Percentiles rank a stretch among this genome's conserved stretches.
phyloP scores from a whole-genome alignment of 2,888 invertebrate species.

The Vanessa cardui region DNA sequence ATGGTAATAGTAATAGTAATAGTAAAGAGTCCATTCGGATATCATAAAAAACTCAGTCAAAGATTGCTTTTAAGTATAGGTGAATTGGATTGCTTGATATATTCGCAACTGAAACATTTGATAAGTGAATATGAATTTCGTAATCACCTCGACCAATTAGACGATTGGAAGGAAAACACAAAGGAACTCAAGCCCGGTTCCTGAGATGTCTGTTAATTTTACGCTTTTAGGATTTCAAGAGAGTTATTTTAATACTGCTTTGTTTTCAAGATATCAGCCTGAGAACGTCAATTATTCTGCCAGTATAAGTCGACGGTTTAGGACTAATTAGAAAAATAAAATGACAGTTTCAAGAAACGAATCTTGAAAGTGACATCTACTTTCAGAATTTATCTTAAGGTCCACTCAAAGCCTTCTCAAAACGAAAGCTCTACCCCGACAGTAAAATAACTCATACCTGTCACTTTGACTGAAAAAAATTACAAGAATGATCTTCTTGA shows the following conservation, averaged over 20 bases:
- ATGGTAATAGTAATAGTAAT: no score
- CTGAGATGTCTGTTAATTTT: conserved; percentile 1
- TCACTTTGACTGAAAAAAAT: no score
- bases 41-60: no score
- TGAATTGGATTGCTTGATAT: background rate
- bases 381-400: no score
- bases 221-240: conserved; percentile 3
- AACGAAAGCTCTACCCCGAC: no score
- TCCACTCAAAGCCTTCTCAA: no score
- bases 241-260: conserved; percentile 5
- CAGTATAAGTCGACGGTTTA: background rate
- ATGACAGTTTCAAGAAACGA: no score
- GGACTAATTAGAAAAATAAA: conserved; percentile 12
- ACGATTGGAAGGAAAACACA: conserved; percentile 15
- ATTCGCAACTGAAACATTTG: background rate
- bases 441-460: no score
- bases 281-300: background rate
- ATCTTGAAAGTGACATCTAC: no score
- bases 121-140: background rate
- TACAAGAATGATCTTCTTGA: no score
- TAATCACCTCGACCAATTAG: background rate
- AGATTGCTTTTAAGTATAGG: background rate
- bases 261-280: background rate
- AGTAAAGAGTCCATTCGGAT: no score
- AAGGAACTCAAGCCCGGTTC: conserved; percentile 16